Percentiles rank a stretch among this genome's conserved stretches.
Conservation (phyloP, 2,888 invertebrate genomes). For the Sinohyriopsis cumingii region DNA sequence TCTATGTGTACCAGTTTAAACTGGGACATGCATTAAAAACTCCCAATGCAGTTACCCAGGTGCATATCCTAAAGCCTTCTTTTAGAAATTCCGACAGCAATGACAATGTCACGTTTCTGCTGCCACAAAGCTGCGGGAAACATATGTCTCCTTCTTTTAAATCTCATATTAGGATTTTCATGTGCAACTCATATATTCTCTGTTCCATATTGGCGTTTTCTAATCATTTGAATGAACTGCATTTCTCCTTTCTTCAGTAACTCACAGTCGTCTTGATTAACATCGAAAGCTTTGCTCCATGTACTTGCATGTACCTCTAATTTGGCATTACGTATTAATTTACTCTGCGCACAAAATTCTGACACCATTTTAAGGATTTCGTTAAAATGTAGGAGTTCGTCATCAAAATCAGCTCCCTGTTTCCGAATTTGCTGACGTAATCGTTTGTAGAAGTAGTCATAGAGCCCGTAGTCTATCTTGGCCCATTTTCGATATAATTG, state of each 20-base stretch:
- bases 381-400: constrained; percentile 30
- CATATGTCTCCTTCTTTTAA: too few species aligned
- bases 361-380: constrained; percentile 21
- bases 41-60: too few species aligned
- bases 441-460: constrained; percentile 29
- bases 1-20: too few species aligned
- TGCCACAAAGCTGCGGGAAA: too few species aligned
- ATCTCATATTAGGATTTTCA: too few species aligned
- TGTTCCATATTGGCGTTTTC: constrained; percentile 29
- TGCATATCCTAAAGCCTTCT: too few species aligned
- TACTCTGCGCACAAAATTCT: constrained; percentile 26
- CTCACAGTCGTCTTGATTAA: constrained; percentile 18
- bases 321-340: not conserved
- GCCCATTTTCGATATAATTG: constrained; percentile 34
- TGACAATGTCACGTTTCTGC: too few species aligned
- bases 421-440: constrained; percentile 25
- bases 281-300: constrained; percentile 27
- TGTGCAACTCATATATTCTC: constrained; percentile 10
- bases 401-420: constrained; percentile 31
- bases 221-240: constrained; percentile 21
- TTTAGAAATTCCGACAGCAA: too few species aligned
- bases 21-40: too few species aligned
- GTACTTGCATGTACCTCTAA: constrained; percentile 11
- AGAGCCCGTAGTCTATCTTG: constrained; percentile 36
- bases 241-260: constrained; percentile 28